These are phyloP conservation scores for Scytalopus superciliaris DNA, from an alignment of 2,113 vertebrate genomes.

Conservation along the genomic window DNA sequence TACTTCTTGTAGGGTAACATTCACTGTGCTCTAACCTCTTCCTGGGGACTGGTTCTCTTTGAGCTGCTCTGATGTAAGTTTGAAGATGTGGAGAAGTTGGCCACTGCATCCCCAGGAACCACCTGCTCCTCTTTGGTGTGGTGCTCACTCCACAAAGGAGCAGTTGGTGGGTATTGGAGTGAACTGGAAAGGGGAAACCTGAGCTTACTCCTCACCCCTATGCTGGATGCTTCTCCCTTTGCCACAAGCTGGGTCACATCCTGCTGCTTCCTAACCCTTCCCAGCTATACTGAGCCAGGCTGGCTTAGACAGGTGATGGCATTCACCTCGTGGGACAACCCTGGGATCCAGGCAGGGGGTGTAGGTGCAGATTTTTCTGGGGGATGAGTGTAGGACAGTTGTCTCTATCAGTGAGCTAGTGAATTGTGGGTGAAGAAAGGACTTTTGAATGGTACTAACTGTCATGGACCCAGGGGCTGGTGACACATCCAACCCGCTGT, in stretches of 20 bases:
- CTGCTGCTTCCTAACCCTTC: not conserved
- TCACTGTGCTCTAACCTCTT: not conserved
- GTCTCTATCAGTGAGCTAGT: rapidly evolving
- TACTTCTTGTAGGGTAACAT: rapidly evolving
- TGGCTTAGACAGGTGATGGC: not conserved
- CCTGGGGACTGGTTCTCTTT: not conserved
- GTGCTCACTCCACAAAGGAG: not conserved
- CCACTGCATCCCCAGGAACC: too few species aligned
- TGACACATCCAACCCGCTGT: not conserved
- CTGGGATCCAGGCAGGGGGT: not conserved
- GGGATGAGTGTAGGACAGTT: not conserved
- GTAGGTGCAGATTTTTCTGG: not conserved
- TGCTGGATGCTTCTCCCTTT: not conserved
- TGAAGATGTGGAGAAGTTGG: not conserved
- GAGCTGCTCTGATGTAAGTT: not conserved
- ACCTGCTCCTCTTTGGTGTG: not conserved
- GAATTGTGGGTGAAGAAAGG: not conserved
- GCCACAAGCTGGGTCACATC: rapidly evolving
- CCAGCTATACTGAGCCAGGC: rapidly evolving
- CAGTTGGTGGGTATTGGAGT: not conserved
- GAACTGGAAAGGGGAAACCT: not conserved
- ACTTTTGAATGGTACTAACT: not conserved
- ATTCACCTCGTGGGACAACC: not conserved
- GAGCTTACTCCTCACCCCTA: not conserved
- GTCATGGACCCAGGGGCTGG: not conserved